Conservation (phyloP, 2,113 vertebrate genomes). For the Speoplatyrhinus poulsoni region DNA sequence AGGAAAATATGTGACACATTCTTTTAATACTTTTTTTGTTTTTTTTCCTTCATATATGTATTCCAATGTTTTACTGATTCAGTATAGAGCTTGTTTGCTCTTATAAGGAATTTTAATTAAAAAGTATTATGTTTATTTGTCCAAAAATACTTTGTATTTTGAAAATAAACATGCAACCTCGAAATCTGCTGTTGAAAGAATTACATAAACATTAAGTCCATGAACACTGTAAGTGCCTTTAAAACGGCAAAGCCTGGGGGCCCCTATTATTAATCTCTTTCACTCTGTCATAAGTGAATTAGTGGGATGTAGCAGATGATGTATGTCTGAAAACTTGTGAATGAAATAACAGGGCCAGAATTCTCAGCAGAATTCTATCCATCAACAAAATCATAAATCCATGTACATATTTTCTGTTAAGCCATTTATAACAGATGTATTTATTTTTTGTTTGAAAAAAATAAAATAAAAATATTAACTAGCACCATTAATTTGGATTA, state of each 20-base stretch:
- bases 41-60: background rate
- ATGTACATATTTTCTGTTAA: slow-evolving; percentile 15
- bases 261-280: slow-evolving; percentile 52
- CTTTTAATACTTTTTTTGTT: slow-evolving; percentile 6
- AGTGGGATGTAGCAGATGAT: slow-evolving; percentile 64
- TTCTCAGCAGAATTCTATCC: slow-evolving; percentile 48
- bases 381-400: slow-evolving; percentile 46
- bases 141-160: background rate
- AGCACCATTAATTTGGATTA: slow-evolving; percentile 3
- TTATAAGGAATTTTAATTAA: too few species aligned
- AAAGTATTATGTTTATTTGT: background rate
- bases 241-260: slow-evolving; percentile 41
- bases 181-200: slow-evolving; percentile 9
- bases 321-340: slow-evolving; percentile 64
- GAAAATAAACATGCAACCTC: background rate
- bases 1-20: slow-evolving; percentile 16
- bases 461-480: slow-evolving; percentile 22
- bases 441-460: too few species aligned
- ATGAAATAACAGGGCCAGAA: slow-evolving; percentile 60
- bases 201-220: slow-evolving; percentile 11
- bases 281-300: slow-evolving; percentile 68
- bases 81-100: too few species aligned
- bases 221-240: slow-evolving; percentile 9
- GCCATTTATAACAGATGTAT: slow-evolving; percentile 40
- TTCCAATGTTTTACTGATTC: too few species aligned